Conservation (phyloP, 2,888 invertebrate genomes). For the Apoderus coryli region DNA sequence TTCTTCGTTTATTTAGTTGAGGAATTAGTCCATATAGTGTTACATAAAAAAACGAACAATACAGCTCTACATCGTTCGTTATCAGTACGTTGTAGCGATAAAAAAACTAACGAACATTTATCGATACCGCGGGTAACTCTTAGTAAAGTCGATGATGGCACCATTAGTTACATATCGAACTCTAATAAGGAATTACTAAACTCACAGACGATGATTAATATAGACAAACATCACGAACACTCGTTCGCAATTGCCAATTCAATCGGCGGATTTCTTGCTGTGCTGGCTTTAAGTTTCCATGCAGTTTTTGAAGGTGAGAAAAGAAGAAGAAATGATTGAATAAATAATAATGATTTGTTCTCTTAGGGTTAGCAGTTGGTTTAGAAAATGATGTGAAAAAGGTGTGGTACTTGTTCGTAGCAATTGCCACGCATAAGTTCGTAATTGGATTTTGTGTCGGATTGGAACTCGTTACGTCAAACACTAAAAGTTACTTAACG, state of each 20-base stretch:
- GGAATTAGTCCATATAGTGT: constrained; percentile 41
- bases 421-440: constrained; percentile 51
- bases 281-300: constrained; percentile 51
- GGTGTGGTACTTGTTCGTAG: constrained; percentile 46
- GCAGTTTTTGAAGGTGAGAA: constrained; percentile 55
- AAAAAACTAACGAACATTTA: constrained; percentile 24
- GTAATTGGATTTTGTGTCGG: constrained; percentile 54
- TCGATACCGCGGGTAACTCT: constrained; percentile 29
- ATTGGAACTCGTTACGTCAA: constrained; percentile 43
- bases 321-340: too few relatives aligned
- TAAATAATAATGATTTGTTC: too few relatives aligned
- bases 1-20: constrained; percentile 50
- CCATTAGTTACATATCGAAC: constrained; percentile 26
- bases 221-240: constrained; percentile 19
- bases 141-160: constrained; percentile 28
- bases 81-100: constrained; percentile 37
- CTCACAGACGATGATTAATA: constrained; percentile 24
- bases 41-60: constrained; percentile 34
- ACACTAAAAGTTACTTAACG: constrained; percentile 34
- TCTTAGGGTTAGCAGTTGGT: constrained; percentile 53
- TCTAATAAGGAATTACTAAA: constrained; percentile 28
- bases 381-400: constrained; percentile 41
- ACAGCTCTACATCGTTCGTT: constrained; percentile 32
- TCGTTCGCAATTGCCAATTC: constrained; percentile 31
- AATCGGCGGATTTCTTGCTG: constrained; percentile 46